A percentile compares a stretch with the other conserved stretches of the same genome.
phyloP scores from a whole-genome alignment of 2,797 vertebrate species.

The Psittacula echo region DNA sequence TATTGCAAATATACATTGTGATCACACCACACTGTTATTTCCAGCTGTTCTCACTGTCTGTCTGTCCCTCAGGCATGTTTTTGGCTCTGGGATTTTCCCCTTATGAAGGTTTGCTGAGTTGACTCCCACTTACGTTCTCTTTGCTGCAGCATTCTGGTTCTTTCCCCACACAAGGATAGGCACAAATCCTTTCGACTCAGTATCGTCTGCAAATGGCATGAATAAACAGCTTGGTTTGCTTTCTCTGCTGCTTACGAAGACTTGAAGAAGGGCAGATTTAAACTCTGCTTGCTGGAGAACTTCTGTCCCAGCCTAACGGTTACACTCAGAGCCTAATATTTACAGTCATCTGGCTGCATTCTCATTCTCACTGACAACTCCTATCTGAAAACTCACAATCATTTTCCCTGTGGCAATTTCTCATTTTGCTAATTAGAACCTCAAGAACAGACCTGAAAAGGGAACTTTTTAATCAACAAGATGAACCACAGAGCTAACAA shows the following conservation, averaged over 20 bases:
- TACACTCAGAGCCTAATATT: not conserved
- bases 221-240: not conserved
- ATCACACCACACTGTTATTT: not conserved
- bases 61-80: not conserved
- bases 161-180: not conserved
- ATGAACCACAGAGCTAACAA: not conserved
- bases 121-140: not conserved
- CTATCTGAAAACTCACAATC: not conserved
- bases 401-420: not conserved
- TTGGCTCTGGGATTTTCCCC: not conserved
- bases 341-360: not conserved
- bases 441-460: not conserved
- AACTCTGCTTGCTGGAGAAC: not conserved
- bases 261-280: not conserved
- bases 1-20: not conserved
- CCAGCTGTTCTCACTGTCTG: not conserved
- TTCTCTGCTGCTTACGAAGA: not conserved
- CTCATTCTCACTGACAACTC: not conserved
- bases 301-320: not conserved
- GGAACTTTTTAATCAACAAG: constrained; percentile 10
- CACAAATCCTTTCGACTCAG: not conserved
- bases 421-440: constrained; percentile 13
- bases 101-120: not conserved
- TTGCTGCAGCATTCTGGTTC: not conserved
- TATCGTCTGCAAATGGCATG: not conserved